Conservation (phyloP, 2,888 invertebrate genomes). For the Drosophila parthenogenetica region DNA sequence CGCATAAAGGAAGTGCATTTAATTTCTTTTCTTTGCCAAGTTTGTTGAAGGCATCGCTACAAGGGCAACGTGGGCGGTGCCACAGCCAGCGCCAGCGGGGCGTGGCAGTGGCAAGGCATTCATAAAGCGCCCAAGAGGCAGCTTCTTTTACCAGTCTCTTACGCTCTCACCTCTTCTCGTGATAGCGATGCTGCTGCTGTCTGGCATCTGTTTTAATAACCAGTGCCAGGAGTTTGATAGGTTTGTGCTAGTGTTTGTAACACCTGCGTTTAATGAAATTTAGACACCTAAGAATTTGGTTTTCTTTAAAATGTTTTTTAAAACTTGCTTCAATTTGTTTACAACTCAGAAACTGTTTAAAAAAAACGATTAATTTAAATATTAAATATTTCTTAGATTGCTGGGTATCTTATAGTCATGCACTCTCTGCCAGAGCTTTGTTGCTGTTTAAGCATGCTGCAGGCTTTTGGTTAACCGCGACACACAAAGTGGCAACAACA, state of each 20-base stretch:
- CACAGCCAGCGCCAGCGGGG: slow-evolving; percentile 15
- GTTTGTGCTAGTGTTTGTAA: neutral
- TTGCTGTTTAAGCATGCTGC: slow-evolving; percentile 14
- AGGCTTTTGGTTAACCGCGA: slow-evolving; percentile 48
- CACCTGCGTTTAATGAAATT: too few relatives aligned
- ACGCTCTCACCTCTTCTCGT: neutral
- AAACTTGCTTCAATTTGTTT: too few relatives aligned
- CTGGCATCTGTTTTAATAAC: slow-evolving; percentile 15
- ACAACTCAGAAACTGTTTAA: too few relatives aligned
- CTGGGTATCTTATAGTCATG: neutral
- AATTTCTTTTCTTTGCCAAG: slow-evolving; percentile 76
- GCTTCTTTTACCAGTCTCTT: slow-evolving; percentile 26
- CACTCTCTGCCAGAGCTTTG: neutral
- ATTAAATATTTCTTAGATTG: too few relatives aligned
- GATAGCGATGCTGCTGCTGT: neutral
- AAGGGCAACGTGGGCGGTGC: slow-evolving; percentile 1
- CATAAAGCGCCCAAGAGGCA: slow-evolving; percentile 57
- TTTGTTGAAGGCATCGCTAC: slow-evolving; percentile 10
- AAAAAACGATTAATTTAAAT: too few relatives aligned
- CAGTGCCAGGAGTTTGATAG: neutral
- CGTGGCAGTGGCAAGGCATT: slow-evolving; percentile 53
- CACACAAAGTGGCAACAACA: slow-evolving; percentile 32
- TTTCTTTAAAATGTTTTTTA: too few relatives aligned
- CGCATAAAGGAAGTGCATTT: slow-evolving; percentile 80
- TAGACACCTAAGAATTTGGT: too few relatives aligned